Conservation (phyloP, 2,113 vertebrate genomes). For the human region GRCh38 chr15:58047501-58048000, state of each 20-base stretch:
- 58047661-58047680: not conserved
- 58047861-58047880: conserved; percentile 46
- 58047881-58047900: conserved; percentile 61
- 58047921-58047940: conserved; percentile 40
- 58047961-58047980: not conserved
- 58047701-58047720: not conserved
- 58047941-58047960: not conserved
- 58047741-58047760: not conserved
- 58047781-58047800: not conserved
- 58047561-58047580: not conserved
- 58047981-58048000: conserved; percentile 36
- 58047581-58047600: not conserved
- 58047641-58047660: conserved; percentile 5
- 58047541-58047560: not conserved
- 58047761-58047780: not conserved
- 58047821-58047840: conserved; percentile 65
- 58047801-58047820: conserved; percentile 65
- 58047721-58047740: not conserved
- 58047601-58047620: conserved; percentile 17
- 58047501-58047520: not conserved
- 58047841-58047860: conserved; percentile 53
- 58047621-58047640: not conserved
- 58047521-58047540: not conserved
- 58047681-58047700: not conserved
- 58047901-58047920: conserved; percentile 59